Evolutionary conservation across 2,113 vertebrate genomes (phyloP), one percentile per base, ranked within the genome.

Genomic region (Cariama cristata): DNA sequence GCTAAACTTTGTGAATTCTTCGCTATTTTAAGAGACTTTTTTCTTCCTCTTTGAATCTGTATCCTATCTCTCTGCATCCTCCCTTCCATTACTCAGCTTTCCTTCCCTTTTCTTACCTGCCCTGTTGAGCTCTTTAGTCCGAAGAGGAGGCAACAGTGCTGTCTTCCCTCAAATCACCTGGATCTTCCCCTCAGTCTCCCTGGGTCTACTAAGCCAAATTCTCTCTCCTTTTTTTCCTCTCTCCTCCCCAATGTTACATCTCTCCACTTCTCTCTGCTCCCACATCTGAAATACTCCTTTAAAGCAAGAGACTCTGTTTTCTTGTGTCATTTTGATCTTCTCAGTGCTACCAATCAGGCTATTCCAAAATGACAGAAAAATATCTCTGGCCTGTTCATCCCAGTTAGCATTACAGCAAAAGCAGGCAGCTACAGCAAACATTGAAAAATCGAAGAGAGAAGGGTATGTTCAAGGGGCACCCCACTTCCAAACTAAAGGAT

Each of bases 301-400:
- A 91, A 95, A 96, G 82, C 59, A 92, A 69, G 73, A 92, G 19
- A 22, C 56, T 95, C 69, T 94, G 60, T 91, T 88, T 89, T 86
- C 93, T 68, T 66, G 35, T 96, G 86, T 96, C 89, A 91, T 95
- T 95, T 91, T 95, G 89, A 96, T 97, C 94, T 95, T 81, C 86
- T 76, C 84, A n/a, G 38, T 42, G 53, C 72, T 93, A 90, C 74
- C 15, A 2, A 92, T 84, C 56, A 96, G 73, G 53, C 62, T 92
- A 66, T 94, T 94, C 77, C 80, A 96, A 89, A 96, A 94, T 35
- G 94, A 96, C 93, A 95, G 89, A 82, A 93, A 91, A 95, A 85
- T 72, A 64, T 95, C 93, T 93, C 76, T 42, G 89, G 77, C 81
- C 84, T 91, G 77, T 89, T 97, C 76, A 69, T 91, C 80, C 62